phyloP scores from a whole-genome alignment of 2,888 invertebrate genomes.

The Ceriagrion tenellum region DNA sequence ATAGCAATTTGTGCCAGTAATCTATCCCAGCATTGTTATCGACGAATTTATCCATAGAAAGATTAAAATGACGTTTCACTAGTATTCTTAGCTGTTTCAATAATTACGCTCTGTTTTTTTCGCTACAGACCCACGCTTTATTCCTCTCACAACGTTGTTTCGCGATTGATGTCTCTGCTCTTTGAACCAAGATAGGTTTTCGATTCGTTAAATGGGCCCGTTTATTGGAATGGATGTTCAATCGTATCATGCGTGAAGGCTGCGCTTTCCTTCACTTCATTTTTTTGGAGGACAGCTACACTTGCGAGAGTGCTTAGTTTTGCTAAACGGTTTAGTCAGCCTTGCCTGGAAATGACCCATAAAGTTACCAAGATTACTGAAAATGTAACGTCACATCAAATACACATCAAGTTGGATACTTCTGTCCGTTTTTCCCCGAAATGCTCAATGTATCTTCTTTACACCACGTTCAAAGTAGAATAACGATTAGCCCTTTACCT shows the following conservation, averaged over 20 bases:
- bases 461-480: background rate
- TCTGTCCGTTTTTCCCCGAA: background rate
- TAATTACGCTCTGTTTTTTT: background rate
- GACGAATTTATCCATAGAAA: too few species aligned
- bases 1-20: too few species aligned
- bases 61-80: too few species aligned
- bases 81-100: too few species aligned
- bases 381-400: background rate
- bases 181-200: background rate
- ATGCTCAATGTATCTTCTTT: background rate
- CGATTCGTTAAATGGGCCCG: background rate
- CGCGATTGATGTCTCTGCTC: background rate
- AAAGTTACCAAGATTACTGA: background rate
- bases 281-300: background rate
- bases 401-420: background rate
- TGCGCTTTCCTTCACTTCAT: background rate
- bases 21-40: too few species aligned
- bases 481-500: background rate
- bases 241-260: background rate
- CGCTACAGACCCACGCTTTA: background rate
- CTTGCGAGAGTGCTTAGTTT: background rate
- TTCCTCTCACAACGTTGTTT: background rate
- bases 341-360: background rate
- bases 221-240: background rate
- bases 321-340: background rate